Base-by-base conservation (phyloP, 2,888 invertebrate species). In the Nymphalis urticae region DNA sequence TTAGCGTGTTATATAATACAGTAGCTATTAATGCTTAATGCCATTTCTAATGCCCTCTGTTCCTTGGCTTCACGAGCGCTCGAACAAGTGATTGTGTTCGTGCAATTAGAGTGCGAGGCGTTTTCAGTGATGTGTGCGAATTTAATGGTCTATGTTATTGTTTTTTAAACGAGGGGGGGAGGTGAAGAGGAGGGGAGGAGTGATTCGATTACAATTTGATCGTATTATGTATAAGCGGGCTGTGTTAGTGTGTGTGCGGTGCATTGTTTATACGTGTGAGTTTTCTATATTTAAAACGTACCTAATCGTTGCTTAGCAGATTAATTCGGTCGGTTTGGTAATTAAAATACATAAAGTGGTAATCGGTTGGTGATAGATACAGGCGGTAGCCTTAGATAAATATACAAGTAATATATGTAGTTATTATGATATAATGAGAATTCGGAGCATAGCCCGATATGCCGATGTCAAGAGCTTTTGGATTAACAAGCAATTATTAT, bases 141-240 rank as follows among this genome's bases (percentile, higher is more conserved):
- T 92, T 92, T 92, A 92, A 92, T 92, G 92, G 89, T 69, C 79
- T 81, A 82, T 81, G 82, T 88, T 87, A 90, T 91, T 91, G 90
- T 91, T 90, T 90, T 86, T 87, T 82, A 74, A 80, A 80, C 79
- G 74, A 79, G 68, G 74, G 75, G 69, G 68, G 61, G 48, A 27
- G 59, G 66, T 67, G 68, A 61, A 65, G 70, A 62, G 61, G 54
- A 62, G 64, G 70, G 62, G 27, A 27, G 62, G 62, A 60, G 64
- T 53, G 64, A 72, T 77, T 79, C 78, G 81, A 79, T 79, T 75
- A 76, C 77, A 69, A 73, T 75, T 76, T 78, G 75, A 77, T 79
- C 75, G 78, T 73, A 65, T 64, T n/a, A 36, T 62, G 61, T 65
- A 61, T 48, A 54, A 21, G 53, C 21, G 53, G 27, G 21, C 6